A percentile compares a stretch with the other conserved stretches of the same genome.
Conservation (phyloP, 2,888 invertebrate species). For the Anagyrus pseudococci region DNA sequence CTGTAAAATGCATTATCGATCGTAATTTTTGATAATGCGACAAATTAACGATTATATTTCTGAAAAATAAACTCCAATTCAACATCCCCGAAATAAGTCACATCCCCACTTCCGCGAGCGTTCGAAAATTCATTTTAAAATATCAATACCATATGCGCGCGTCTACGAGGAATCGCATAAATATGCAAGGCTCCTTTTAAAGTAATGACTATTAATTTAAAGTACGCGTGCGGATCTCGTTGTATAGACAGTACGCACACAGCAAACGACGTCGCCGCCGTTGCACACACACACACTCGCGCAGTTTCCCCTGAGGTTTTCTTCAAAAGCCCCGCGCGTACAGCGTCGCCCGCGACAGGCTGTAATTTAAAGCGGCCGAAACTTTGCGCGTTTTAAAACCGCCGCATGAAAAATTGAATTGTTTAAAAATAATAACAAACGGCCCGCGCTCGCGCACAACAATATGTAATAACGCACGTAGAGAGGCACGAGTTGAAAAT, state of each 20-base stretch:
- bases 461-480: too few relatives aligned
- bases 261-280: not conserved
- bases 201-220: slow-evolving; percentile 31
- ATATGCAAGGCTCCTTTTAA: slow-evolving; percentile 27
- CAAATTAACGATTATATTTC: too few relatives aligned
- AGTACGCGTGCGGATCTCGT: slow-evolving; percentile 13
- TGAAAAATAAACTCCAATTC: too few relatives aligned
- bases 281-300: too few relatives aligned
- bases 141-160: slow-evolving; percentile 1
- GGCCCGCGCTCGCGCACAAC: too few relatives aligned
- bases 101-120: too few relatives aligned
- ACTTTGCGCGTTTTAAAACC: slow-evolving; percentile 26
- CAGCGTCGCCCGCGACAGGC: slow-evolving; percentile 1
- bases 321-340: too few relatives aligned
- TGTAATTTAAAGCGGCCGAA: slow-evolving; percentile 25
- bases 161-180: slow-evolving; percentile 14
- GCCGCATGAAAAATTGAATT: slow-evolving; percentile 28
- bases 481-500: too few relatives aligned
- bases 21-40: too few relatives aligned
- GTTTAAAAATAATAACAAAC: slow-evolving; percentile 2
- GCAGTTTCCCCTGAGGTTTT: slow-evolving; percentile 19
- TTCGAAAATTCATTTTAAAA: too few relatives aligned
- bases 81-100: too few relatives aligned
- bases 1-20: too few relatives aligned
- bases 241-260: not conserved